These are phyloP conservation scores for Caenorhabditis sp. DNA, from an alignment of 2,888 invertebrate genomes.

Conservation along the genomic window DNA sequence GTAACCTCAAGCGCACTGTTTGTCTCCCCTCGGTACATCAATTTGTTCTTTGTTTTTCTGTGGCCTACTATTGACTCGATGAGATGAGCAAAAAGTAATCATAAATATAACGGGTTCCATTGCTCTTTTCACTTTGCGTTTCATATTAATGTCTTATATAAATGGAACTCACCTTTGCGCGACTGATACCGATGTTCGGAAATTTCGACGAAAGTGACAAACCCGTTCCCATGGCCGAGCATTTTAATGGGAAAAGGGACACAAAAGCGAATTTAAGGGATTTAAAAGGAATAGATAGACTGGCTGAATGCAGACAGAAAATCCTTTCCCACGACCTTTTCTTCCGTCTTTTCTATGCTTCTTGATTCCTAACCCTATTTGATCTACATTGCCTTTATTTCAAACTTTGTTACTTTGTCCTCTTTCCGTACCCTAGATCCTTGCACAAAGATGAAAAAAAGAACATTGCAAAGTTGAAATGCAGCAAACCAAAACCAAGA, in stretches of 20 bases:
- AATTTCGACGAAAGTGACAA: conserved; percentile 40
- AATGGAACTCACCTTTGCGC: conserved; percentile 33
- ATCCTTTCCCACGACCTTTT: conserved; percentile 21
- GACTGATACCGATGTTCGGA: conserved; percentile 36
- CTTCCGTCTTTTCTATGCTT: neutral
- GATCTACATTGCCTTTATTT: conserved; percentile 22
- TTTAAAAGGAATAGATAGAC: neutral
- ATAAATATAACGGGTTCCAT: conserved; percentile 41
- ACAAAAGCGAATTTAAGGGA: neutral
- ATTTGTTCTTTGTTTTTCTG: conserved; percentile 59
- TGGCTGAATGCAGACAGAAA: neutral
- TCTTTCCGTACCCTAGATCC: neutral
- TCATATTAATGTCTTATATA: conserved; percentile 37
- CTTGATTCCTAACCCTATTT: conserved; percentile 19
- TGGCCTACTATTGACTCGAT: conserved; percentile 48
- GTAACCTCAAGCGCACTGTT: conserved; percentile 51
- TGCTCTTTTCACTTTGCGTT: neutral
- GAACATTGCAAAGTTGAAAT: neutral
- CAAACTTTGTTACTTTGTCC: conserved; percentile 21
- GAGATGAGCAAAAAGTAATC: conserved; percentile 38
- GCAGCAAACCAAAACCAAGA: neutral
- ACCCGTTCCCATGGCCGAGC: conserved; percentile 53
- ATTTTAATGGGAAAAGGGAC: conserved; percentile 3
- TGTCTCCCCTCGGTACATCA: conserved; percentile 45
- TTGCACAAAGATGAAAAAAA: neutral